Percentiles rank a stretch among this genome's conserved stretches.
Evolutionary conservation across 2,888 invertebrate genomes (phyloP).

Genomic region (Acleris cristana): DNA sequence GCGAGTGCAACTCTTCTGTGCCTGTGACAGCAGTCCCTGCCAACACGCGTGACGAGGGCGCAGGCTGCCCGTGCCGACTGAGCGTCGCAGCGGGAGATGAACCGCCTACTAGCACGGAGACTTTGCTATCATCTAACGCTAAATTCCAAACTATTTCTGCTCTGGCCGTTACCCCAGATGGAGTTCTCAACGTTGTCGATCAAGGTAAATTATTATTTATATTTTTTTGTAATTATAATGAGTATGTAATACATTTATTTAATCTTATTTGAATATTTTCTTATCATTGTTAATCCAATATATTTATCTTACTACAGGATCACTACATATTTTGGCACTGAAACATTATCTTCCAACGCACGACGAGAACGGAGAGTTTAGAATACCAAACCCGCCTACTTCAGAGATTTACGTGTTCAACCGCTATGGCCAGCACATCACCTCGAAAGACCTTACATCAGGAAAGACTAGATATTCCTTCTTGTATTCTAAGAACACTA

Average conservation of each 20-base stretch:
- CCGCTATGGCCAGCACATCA: slow-evolving; percentile 97
- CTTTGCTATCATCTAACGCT: slow-evolving; percentile 94
- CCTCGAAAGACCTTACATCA: slow-evolving; percentile 97
- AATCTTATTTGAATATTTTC: too few species aligned
- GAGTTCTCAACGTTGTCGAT: slow-evolving; percentile 97
- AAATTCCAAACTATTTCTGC: slow-evolving; percentile 95
- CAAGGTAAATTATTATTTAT: slow-evolving; percentile 85
- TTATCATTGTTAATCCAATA: neutral
- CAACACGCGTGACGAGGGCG: slow-evolving; percentile 69
- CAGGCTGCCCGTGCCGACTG: slow-evolving; percentile 76
- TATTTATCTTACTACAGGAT: slow-evolving; percentile 72
- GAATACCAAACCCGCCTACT: slow-evolving; percentile 96
- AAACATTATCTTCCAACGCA: slow-evolving; percentile 94
- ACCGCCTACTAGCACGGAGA: slow-evolving; percentile 91
- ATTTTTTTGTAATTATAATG: neutral
- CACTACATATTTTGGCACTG: slow-evolving; percentile 91
- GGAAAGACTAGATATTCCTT: slow-evolving; percentile 97
- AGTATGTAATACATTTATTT: neutral
- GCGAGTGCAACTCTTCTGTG: slow-evolving; percentile 83
- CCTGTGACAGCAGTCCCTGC: slow-evolving; percentile 80
- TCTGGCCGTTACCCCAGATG: slow-evolving; percentile 96
- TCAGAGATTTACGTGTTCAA: slow-evolving; percentile 97
- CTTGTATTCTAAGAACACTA: slow-evolving; percentile 97
- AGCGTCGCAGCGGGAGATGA: slow-evolving; percentile 85
- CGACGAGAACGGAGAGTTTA: slow-evolving; percentile 95